Evolutionary conservation across 2,888 invertebrate species (phyloP).

Genomic region (Melanostoma scalare): DNA sequence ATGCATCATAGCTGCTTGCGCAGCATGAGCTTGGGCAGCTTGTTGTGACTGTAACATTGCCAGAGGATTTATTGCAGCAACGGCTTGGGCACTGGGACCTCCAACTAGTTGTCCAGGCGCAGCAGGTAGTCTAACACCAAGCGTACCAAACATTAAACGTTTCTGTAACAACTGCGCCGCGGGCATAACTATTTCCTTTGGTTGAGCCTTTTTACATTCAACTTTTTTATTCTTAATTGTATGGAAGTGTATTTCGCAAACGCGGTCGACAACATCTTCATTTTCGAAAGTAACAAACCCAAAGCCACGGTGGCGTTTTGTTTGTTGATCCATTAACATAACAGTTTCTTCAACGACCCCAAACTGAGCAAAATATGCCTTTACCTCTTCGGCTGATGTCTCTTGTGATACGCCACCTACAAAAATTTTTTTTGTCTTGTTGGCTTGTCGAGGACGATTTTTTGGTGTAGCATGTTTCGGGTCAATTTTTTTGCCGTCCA

Average conservation of each 20-base stretch:
- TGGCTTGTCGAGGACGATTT: constrained; percentile 92
- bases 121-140: constrained; percentile 85
- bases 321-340: constrained; percentile 97
- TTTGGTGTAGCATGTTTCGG: constrained; percentile 97
- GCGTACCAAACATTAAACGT: constrained; percentile 87
- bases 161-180: constrained; percentile 87
- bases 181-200: constrained; percentile 92
- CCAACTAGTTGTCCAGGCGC: constrained; percentile 83
- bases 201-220: constrained; percentile 96
- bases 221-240: constrained; percentile 95
- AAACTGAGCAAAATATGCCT: constrained; percentile 94
- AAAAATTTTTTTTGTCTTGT: constrained; percentile 95
- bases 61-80: constrained; percentile 84
- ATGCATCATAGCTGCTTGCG: constrained; percentile 82
- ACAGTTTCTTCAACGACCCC: constrained; percentile 95
- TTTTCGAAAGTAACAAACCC: constrained; percentile 96
- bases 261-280: constrained; percentile 94
- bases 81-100: constrained; percentile 79
- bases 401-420: constrained; percentile 96
- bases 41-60: constrained; percentile 84
- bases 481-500: constrained; percentile 96
- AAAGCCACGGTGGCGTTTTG: constrained; percentile 94
- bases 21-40: constrained; percentile 78
- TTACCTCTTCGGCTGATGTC: constrained; percentile 94
- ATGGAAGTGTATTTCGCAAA: constrained; percentile 96